phyloP scores from a whole-genome alignment of 2,888 invertebrate species.

The Aplocera efformata region DNA sequence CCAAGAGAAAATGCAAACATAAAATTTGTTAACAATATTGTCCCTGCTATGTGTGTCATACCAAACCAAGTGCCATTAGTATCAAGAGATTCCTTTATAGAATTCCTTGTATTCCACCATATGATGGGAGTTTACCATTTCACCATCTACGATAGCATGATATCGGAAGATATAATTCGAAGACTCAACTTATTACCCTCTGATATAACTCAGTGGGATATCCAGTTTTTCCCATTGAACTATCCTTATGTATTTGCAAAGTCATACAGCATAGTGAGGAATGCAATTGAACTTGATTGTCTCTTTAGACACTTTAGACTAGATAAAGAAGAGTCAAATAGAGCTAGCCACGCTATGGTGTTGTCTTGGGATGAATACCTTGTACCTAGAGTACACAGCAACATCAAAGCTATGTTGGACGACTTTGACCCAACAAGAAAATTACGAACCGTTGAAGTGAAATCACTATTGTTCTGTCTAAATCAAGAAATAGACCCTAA shows the following conservation, averaged over 20 bases:
- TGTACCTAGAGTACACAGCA: constrained; percentile 80
- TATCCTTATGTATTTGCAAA: constrained; percentile 81
- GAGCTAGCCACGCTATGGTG: constrained; percentile 76
- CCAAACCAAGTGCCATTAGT: constrained; percentile 79
- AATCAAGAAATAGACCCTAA: constrained; percentile 72
- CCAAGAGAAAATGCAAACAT: constrained; percentile 52
- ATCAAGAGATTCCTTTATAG: constrained; percentile 79
- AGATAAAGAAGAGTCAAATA: constrained; percentile 68
- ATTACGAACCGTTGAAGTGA: constrained; percentile 50
- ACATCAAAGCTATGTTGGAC: constrained; percentile 73
- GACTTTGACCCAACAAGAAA: constrained; percentile 72
- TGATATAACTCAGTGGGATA: constrained; percentile 74
- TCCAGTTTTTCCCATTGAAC: constrained; percentile 83
- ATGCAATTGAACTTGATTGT: constrained; percentile 84
- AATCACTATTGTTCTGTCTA: constrained; percentile 62
- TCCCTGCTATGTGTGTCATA: constrained; percentile 82
- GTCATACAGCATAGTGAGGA: constrained; percentile 65
- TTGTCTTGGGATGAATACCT: constrained; percentile 84
- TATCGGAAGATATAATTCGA: constrained; percentile 72
- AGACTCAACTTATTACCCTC: constrained; percentile 66
- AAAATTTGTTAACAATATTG: constrained; percentile 70
- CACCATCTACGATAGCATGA: constrained; percentile 82
- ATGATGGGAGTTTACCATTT: constrained; percentile 84
- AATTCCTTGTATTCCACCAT: constrained; percentile 84
- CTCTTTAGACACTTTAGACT: constrained; percentile 80